Conservation (phyloP, 2,888 invertebrate species). For the Apamea sordens region DNA sequence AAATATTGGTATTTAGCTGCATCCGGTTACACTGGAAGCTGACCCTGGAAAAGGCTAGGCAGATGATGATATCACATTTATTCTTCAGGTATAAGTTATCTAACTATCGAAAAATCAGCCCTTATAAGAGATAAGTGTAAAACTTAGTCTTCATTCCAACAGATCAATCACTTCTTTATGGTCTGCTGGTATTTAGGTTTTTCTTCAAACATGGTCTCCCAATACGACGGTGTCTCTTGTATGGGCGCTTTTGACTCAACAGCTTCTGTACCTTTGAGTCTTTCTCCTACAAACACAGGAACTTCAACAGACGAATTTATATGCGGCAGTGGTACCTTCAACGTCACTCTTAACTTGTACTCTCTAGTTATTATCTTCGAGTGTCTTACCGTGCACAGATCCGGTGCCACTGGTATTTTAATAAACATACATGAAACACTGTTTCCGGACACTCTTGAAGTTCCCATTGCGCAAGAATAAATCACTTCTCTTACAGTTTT, state of each 20-base stretch:
- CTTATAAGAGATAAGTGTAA: too few relatives aligned
- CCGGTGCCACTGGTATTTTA: conserved; percentile 27
- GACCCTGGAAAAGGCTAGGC: too few relatives aligned
- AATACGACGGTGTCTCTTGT: background rate
- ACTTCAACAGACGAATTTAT: conserved; percentile 45
- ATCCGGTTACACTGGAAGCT: too few relatives aligned
- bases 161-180: background rate
- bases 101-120: too few relatives aligned
- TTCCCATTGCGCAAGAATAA: background rate
- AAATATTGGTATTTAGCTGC: too few relatives aligned
- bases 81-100: too few relatives aligned
- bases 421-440: conserved; percentile 20
- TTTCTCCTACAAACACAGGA: conserved; percentile 54
- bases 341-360: conserved; percentile 48
- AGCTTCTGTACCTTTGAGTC: background rate
- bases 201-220: conserved; percentile 7
- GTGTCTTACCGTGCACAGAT: conserved; percentile 49
- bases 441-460: background rate
- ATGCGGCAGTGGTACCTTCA: conserved; percentile 48
- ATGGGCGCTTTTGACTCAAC: background rate
- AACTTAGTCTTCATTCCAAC: background rate
- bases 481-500: conserved; percentile 44
- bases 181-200: background rate
- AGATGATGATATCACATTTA: too few relatives aligned
- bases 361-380: conserved; percentile 51